A percentile compares a stretch with the other conserved stretches of the same genome.
Evolutionary conservation across 2,797 vertebrate genomes (phyloP).

Genomic region (Saxicola maurus): DNA sequence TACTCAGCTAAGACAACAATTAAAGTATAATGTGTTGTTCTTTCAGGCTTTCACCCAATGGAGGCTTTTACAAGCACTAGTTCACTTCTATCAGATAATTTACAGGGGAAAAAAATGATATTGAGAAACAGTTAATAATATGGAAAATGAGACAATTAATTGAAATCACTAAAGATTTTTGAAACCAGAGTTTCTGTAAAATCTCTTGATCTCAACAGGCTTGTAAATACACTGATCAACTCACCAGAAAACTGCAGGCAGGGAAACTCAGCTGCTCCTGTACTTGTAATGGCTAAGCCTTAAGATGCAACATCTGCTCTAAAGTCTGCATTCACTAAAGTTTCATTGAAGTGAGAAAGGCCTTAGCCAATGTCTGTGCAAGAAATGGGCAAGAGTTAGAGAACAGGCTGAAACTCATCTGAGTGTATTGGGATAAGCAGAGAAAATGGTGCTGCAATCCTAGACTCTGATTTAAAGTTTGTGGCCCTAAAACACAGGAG

Average conservation of each 20-base stretch:
- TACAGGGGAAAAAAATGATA: background rate
- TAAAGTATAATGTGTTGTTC: background rate
- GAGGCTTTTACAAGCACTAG: background rate
- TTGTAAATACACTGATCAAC: background rate
- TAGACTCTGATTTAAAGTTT: background rate
- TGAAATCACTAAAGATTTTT: background rate
- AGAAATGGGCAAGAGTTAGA: background rate
- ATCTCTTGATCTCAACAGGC: background rate
- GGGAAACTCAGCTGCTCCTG: background rate
- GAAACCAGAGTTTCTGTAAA: background rate
- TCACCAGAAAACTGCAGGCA: background rate
- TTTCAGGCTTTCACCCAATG: background rate
- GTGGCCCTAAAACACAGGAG: background rate
- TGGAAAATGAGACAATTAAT: background rate
- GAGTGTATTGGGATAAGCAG: background rate
- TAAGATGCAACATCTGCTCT: background rate
- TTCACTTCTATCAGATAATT: background rate
- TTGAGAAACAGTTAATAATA: background rate
- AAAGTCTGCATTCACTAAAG: background rate
- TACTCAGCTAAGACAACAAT: background rate
- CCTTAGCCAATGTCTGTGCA: background rate
- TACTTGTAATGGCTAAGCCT: background rate
- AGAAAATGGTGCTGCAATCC: background rate
- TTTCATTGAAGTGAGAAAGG: background rate
- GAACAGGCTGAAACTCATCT: background rate